Conservation (phyloP, 2,113 vertebrate species). For the Excalfactoria chinensis region DNA sequence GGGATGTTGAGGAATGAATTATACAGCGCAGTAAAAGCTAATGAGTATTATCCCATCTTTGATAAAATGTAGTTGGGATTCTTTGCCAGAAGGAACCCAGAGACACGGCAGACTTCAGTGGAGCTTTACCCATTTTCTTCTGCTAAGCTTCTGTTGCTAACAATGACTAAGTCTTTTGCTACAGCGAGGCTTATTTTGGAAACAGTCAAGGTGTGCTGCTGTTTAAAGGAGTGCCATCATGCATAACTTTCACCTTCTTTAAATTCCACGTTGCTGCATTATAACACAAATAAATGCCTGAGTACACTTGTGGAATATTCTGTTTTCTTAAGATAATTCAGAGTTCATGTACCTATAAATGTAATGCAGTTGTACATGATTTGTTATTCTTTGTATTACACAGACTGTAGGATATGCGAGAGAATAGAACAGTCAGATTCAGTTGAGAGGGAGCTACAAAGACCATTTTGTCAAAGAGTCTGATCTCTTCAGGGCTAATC, state of each 20-base stretch:
- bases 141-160: background rate
- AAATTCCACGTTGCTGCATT: background rate
- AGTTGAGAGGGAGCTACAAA: background rate
- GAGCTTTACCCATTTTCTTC: background rate
- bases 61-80: background rate
- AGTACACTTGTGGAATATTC: background rate
- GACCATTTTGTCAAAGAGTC: background rate
- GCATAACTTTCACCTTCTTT: background rate
- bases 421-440: background rate
- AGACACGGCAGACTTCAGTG: background rate
- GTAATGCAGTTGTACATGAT: fast-evolving
- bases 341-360: background rate
- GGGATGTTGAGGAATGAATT: background rate
- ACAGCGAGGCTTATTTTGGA: background rate
- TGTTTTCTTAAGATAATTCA: background rate
- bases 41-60: background rate
- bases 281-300: background rate
- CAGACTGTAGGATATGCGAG: background rate
- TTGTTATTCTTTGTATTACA: background rate
- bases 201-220: background rate
- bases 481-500: background rate
- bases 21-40: background rate
- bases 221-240: background rate
- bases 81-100: background rate
- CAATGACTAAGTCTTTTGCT: background rate